Evolutionary conservation across 2,797 vertebrate species (phyloP).

Genomic region (Dicrostonyx torquatus): DNA sequence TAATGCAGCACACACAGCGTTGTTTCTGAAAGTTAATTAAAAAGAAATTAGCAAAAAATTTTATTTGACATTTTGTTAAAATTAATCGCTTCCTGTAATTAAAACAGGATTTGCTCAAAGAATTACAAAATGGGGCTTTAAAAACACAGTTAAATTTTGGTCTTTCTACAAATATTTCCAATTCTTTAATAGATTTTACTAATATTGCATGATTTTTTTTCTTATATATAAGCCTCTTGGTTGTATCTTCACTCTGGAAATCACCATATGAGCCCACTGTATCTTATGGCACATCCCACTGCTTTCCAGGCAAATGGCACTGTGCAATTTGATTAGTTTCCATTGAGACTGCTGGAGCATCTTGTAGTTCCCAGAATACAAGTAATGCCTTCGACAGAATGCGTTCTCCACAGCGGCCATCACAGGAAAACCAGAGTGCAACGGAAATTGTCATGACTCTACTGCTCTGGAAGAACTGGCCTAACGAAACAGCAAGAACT

Average conservation of each 20-base stretch:
- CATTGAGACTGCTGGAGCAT: neutral
- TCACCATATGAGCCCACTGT: neutral
- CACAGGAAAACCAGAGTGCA: neutral
- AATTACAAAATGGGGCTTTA: constrained; percentile 51
- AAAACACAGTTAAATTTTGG: constrained; percentile 38
- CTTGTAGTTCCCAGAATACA: neutral
- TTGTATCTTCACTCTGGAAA: neutral
- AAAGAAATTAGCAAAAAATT: constrained; percentile 64
- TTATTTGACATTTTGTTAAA: constrained; percentile 58
- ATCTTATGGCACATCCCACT: neutral
- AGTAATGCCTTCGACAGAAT: neutral
- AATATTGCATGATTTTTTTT: neutral
- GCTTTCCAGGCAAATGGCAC: constrained; percentile 15
- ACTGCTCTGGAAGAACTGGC: neutral
- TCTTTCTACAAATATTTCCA: neutral
- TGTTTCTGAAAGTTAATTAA: constrained; percentile 64
- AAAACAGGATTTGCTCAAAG: constrained; percentile 41
- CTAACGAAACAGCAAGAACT: neutral
- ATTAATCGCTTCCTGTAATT: constrained; percentile 53
- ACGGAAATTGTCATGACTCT: neutral
- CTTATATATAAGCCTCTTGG: neutral
- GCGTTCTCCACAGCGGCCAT: neutral
- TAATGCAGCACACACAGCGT: constrained; percentile 5
- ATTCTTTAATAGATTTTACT: neutral
- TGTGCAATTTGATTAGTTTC: neutral